These are phyloP conservation scores for Drosophila anomalipes DNA, from an alignment of 2,888 invertebrate genomes.

Conservation along the genomic window DNA sequence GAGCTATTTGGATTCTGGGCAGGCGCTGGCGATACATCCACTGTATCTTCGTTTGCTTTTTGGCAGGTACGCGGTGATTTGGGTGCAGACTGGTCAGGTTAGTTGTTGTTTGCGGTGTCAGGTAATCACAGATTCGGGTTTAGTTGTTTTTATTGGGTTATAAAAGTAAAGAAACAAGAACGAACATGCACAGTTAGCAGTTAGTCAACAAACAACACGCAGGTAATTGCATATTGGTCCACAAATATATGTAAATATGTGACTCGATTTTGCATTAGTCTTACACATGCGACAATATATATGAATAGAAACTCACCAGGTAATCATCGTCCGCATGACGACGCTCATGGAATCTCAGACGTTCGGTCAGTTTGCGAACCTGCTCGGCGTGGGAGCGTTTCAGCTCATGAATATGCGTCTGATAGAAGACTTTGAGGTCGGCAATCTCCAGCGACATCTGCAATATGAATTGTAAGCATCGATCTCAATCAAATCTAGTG, in stretches of 20 bases:
- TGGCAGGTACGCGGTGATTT: constrained; percentile 57
- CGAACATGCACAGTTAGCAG: constrained; percentile 78
- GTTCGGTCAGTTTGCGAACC: constrained; percentile 80
- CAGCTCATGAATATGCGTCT: constrained; percentile 83
- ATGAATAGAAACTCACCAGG: constrained; percentile 74
- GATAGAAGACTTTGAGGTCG: constrained; percentile 83
- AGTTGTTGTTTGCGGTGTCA: constrained; percentile 34
- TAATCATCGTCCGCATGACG: constrained; percentile 84
- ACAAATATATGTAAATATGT: background rate
- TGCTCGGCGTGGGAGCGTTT: constrained; percentile 79
- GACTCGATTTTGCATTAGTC: background rate
- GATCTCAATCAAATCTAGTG: no score
- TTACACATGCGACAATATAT: background rate
- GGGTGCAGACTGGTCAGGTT: constrained; percentile 39
- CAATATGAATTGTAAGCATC: constrained; percentile 3
- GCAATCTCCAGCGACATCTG: constrained; percentile 76
- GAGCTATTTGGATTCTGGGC: constrained; percentile 69
- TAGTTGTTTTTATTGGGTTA: constrained; percentile 61
- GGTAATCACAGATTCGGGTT: constrained; percentile 57
- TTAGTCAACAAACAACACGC: constrained; percentile 34
- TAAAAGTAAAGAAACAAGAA: constrained; percentile 69
- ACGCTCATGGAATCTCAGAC: constrained; percentile 82
- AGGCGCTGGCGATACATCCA: background rate
- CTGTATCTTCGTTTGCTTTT: constrained; percentile 1
- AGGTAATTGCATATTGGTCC: constrained; percentile 23